Base-by-base conservation (phyloP, 2,113 vertebrate species). In the Charadrius vociferus region DNA sequence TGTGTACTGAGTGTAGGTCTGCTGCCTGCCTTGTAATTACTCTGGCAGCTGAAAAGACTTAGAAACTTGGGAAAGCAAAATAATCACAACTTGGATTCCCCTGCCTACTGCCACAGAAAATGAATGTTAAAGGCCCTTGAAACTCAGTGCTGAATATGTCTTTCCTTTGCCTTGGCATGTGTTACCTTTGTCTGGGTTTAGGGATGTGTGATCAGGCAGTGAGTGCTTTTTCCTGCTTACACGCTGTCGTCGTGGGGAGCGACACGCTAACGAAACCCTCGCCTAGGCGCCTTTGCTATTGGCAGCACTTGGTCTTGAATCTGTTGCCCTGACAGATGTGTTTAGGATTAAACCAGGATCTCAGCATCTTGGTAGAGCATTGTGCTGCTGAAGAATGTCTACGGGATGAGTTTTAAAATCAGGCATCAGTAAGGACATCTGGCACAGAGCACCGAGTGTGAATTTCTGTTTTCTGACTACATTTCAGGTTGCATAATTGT, bases 41-140 rank as follows among this genome's bases (percentile, higher is more conserved):
- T 77, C 36, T 85, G 81, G 88, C 89, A 95, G 71, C 95, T 95
- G 85, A 71, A 93, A 93, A 93, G 86, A 70, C 86, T 75, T 86
- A 59, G 83, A 53, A 88, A 86, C 36, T 47, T 37, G 59, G 78
- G 68, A 93, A 87, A 67, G 66, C 55, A 89, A 80, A 90, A 82
- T 75, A 79, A 55, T 86, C 34, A 29, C 66, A 79, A 20, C 36
- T 81, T 81, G 88, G 72, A 61, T 73, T 88, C 45, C 59, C 10
- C 29, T 75, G 49, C 79, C 67, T 92, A 50, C 14, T 72, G 68
- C 59, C 56, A 49, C 53, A 83, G 66, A 67, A 75, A 29, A 30
- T 20, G 19, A 49, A n/a, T 19, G 19, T 47, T 93, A 43, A 41
- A 2, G 1, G 67, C 8, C 7, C 27, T 71, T 10, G 18, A 45